Percentiles rank a stretch among this genome's conserved stretches.
Conservation (phyloP, 2,113 vertebrate species). For the Australoheros scitulus region DNA sequence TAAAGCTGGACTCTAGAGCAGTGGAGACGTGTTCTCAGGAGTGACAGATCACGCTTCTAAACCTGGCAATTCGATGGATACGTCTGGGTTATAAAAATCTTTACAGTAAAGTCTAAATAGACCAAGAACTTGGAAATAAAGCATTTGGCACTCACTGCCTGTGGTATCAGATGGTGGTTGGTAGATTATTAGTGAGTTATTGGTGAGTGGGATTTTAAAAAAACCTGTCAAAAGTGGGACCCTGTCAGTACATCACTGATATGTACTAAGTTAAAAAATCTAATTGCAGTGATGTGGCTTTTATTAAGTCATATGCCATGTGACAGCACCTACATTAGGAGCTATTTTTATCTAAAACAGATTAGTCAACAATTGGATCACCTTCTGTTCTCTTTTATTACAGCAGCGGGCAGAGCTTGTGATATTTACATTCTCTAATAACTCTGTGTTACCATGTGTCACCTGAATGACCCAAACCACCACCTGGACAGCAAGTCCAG, state of each 20-base stretch:
- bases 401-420: conserved; percentile 39
- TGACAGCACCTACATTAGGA: conserved; percentile 38
- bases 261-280: background rate
- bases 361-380: conserved; percentile 37
- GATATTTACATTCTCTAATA: conserved; percentile 78
- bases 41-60: too few relatives aligned
- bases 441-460: conserved; percentile 47
- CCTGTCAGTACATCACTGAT: background rate
- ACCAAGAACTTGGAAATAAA: background rate
- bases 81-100: too few relatives aligned
- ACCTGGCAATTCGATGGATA: too few relatives aligned
- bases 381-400: conserved; percentile 69
- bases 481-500: conserved; percentile 23
- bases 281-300: background rate
- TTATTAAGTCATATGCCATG: background rate
- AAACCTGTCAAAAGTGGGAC: background rate
- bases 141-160: background rate
- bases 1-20: too few relatives aligned
- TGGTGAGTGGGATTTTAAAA: background rate
- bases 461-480: conserved; percentile 46
- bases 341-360: conserved; percentile 27
- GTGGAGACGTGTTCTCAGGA: too few relatives aligned
- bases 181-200: too few relatives aligned
- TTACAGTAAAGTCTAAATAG: background rate
- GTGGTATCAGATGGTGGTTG: background rate